These are phyloP conservation scores for Tapirus indicus DNA, from an alignment of 2,797 vertebrate genomes.

Conservation along the genomic window DNA sequence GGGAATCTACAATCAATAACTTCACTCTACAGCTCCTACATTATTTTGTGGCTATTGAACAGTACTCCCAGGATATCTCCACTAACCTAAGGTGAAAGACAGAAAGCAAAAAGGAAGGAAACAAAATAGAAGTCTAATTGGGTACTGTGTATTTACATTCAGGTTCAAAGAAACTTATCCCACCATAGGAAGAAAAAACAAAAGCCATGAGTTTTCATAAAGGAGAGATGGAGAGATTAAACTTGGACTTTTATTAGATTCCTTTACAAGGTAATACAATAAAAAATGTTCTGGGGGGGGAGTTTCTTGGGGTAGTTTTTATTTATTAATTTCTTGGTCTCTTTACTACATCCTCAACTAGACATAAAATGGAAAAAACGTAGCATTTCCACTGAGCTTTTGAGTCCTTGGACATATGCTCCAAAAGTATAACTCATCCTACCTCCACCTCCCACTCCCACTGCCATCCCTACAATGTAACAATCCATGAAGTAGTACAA, in stretches of 20 bases:
- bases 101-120: background rate
- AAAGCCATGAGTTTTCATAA: slow-evolving; percentile 72
- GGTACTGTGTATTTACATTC: background rate
- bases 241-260: slow-evolving; percentile 79
- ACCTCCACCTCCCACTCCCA: background rate
- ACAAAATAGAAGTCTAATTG: background rate
- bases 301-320: slow-evolving; percentile 56
- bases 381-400: slow-evolving; percentile 85
- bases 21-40: background rate
- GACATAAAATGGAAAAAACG: slow-evolving; percentile 87
- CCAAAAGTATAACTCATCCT: slow-evolving; percentile 89
- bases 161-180: slow-evolving; percentile 1
- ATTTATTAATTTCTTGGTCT: slow-evolving; percentile 77
- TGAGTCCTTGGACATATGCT: slow-evolving; percentile 87
- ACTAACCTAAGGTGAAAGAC: background rate
- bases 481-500: slow-evolving; percentile 85
- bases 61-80: background rate
- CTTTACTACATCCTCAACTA: slow-evolving; percentile 85
- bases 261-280: slow-evolving; percentile 75
- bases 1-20: background rate
- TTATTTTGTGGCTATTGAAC: background rate
- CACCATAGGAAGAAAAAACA: background rate
- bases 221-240: slow-evolving; percentile 78
- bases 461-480: slow-evolving; percentile 75
- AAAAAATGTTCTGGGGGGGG: slow-evolving; percentile 83